Evolutionary conservation across 1,140 invertebrate species (phyloP), one percentile per base, ranked within the genome.

Genomic region (Drosophila sp.): DNA sequence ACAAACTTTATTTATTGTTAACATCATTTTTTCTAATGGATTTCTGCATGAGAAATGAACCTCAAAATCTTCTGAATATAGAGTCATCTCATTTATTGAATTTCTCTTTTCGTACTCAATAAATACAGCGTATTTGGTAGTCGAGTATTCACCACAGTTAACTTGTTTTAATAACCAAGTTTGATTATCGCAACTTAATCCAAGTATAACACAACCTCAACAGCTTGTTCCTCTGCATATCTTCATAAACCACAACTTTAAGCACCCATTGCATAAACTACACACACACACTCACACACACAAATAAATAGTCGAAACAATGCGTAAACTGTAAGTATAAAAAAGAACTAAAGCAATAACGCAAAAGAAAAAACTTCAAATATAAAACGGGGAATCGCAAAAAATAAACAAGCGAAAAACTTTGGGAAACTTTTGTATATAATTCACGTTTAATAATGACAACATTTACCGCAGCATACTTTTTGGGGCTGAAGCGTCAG

Each of bases 391-490:
- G 2, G 5, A 21, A 34, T 13, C 7, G 7, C 4, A 51, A 50
- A n/a, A 29, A 34, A 27, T 29, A 34, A 59, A 59, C 32, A 46
- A 46, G 43, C 9, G 16, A 27, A 63, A 29, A 50, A 51, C 21
- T 63, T 51, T 63, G 40, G 46, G 51, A 29, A 50, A 51, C 21
- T 63, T 51, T 63, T 40, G 46, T 40, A 45, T 34, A 64, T 54
- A 64, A 64, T 64, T 64, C 40, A 64, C 62, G 27, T 53, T 64
- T 54, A 54, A 53, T 64, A 64, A 64, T 64, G 62, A 64, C 62
- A 54, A 54, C 62, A 64, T 62, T 51, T 62, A 51, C 45, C 45
- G 59, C 46, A 62, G 59, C 59, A 62, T 62, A 51, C 59, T 62
- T 51, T 62, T 27, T 8, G 36, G 46, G 36, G 46, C 59, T 11